Percentiles rank a stretch among this genome's conserved stretches.
Evolutionary conservation across 64 coral and sea anemone genomes (phyloP).

Genomic region (Pocillopora damicornis): DNA sequence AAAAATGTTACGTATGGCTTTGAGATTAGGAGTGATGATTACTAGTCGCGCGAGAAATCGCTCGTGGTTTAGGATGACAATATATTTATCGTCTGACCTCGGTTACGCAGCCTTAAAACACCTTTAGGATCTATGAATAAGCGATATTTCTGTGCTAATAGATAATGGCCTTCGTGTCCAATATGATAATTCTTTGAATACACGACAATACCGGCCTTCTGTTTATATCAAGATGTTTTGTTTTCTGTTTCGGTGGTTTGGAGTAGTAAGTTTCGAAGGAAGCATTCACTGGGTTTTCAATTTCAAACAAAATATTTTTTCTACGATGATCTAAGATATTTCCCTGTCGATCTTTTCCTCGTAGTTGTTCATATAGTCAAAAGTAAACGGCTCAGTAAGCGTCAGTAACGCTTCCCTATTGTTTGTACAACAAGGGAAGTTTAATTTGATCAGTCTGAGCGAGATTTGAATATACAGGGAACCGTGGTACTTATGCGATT

Average conservation of each 20-base stretch:
- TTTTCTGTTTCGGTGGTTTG: background rate
- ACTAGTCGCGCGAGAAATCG: too few relatives aligned
- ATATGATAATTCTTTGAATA: background rate
- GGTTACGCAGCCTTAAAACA: background rate
- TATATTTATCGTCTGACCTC: background rate
- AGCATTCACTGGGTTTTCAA: background rate
- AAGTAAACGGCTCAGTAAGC: background rate
- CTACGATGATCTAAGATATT: too few relatives aligned
- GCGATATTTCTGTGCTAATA: background rate
- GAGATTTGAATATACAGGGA: background rate
- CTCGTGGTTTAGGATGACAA: background rate
- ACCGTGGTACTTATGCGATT: background rate
- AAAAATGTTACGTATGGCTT: background rate
- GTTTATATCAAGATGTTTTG: background rate
- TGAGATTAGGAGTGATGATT: background rate
- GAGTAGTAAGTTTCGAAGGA: background rate
- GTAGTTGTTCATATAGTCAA: background rate
- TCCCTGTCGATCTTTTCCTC: too few relatives aligned
- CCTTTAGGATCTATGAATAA: background rate
- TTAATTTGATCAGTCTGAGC: background rate
- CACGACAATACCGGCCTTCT: background rate
- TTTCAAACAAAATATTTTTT: too few relatives aligned
- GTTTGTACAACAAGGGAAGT: slow-evolving; percentile 11
- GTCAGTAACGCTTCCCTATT: slow-evolving; percentile 20
- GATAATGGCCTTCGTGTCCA: background rate